These are phyloP conservation scores for Argyresthia goedartella DNA, from an alignment of 2,888 invertebrate species.

Conservation along the genomic window DNA sequence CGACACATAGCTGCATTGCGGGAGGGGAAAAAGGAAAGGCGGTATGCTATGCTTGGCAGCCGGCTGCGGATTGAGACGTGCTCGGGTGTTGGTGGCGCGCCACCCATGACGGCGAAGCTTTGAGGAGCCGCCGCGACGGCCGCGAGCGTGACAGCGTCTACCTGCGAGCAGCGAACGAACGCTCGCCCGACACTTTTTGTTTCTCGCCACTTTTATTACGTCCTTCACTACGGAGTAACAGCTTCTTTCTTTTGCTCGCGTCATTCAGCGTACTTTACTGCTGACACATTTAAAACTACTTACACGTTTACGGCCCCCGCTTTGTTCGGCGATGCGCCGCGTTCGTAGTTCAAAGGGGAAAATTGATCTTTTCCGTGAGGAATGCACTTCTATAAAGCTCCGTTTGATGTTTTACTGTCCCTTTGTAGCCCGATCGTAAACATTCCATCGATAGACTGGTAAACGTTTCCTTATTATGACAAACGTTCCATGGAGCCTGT, in stretches of 20 bases:
- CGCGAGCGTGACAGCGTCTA: constrained; percentile 30
- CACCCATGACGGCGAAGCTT: constrained; percentile 67
- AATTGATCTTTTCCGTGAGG: constrained; percentile 48
- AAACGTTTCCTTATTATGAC: constrained; percentile 4
- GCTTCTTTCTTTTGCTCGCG: constrained; percentile 37
- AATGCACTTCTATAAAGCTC: constrained; percentile 28
- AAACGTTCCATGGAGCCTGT: neutral
- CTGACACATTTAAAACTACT: constrained; percentile 61
- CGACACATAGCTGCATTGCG: constrained; percentile 68
- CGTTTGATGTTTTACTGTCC: constrained; percentile 37
- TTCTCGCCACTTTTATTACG: constrained; percentile 64
- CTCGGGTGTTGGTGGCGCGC: constrained; percentile 67
- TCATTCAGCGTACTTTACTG: constrained; percentile 46
- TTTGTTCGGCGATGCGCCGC: constrained; percentile 44
- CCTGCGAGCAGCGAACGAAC: constrained; percentile 19
- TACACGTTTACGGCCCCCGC: constrained; percentile 53
- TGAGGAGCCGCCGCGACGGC: constrained; percentile 51
- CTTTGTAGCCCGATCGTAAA: constrained; percentile 20
- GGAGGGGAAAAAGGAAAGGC: constrained; percentile 68
- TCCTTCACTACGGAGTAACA: constrained; percentile 33
- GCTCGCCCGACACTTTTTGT: constrained; percentile 45
- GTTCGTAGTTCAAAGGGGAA: constrained; percentile 44
- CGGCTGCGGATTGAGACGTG: constrained; percentile 71
- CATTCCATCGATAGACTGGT: neutral
- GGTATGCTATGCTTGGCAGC: constrained; percentile 53